phyloP scores from a whole-genome alignment of 2,113 vertebrate genomes.

The Pandion haliaetus region DNA sequence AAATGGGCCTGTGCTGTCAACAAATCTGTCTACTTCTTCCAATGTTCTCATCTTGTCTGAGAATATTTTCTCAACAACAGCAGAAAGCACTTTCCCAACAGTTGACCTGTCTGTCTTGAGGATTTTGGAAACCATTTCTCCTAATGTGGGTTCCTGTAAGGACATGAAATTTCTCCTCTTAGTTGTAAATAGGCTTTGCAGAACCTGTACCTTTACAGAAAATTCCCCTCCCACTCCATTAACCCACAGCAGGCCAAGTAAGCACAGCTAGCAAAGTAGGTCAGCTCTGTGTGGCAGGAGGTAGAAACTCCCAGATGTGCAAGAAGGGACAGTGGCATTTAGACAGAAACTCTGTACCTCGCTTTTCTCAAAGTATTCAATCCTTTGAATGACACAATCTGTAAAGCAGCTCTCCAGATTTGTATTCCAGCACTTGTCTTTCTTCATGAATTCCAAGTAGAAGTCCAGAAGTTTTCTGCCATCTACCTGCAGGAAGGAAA shows the following conservation, averaged over 20 bases:
- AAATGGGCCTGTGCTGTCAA: neutral
- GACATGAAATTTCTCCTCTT: neutral
- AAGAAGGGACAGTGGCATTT: neutral
- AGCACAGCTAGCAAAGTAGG: neutral
- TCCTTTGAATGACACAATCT: neutral
- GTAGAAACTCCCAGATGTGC: neutral
- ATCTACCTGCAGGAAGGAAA: neutral
- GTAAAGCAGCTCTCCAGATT: neutral
- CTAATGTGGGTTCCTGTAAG: neutral
- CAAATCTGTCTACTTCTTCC: neutral
- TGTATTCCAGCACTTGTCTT: neutral
- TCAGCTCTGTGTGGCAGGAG: neutral
- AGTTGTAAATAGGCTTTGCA: neutral
- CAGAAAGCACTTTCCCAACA: neutral
- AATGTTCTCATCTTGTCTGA: neutral
- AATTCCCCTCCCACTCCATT: neutral
- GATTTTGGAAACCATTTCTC: neutral
- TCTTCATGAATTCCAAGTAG: neutral
- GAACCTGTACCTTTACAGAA: neutral
- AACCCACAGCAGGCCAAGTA: neutral
- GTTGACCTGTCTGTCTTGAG: neutral
- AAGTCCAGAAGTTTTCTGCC: neutral
- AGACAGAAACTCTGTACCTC: neutral
- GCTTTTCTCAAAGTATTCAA: neutral
- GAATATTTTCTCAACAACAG: neutral